Conservation (phyloP, 2,113 vertebrate genomes). For the Notarius lentiginosus region DNA sequence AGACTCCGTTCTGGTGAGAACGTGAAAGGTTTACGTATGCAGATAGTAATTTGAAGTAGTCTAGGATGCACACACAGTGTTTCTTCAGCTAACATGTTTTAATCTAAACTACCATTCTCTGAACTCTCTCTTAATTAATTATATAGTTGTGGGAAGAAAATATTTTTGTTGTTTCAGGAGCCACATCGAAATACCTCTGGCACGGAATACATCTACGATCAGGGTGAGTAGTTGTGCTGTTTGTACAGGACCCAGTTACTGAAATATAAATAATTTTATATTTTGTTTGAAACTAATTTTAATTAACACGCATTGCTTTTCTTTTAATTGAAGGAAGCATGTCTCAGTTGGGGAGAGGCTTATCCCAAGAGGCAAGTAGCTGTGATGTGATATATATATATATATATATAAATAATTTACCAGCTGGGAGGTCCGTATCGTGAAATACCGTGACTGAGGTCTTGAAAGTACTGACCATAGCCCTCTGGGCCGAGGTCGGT, state of each 20-base stretch:
- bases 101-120: neutral
- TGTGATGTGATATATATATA: neutral
- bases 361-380: constrained; percentile 58
- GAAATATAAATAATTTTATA: neutral
- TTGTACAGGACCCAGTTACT: constrained; percentile 25
- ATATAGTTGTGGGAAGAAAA: neutral
- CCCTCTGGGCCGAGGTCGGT: too few species aligned
- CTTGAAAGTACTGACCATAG: too few species aligned
- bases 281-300: neutral
- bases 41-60: neutral
- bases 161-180: constrained; percentile 60
- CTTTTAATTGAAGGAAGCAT: constrained; percentile 44
- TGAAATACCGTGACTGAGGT: too few species aligned
- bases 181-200: constrained; percentile 55
- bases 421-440: too few species aligned
- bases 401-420: too few species aligned
- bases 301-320: neutral
- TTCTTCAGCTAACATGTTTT: neutral
- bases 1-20: constrained; percentile 85
- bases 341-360: constrained; percentile 55
- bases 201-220: constrained; percentile 61
- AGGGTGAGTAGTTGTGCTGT: constrained; percentile 58
- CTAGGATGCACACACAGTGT: neutral
- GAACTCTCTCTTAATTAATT: neutral
- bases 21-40: neutral